phyloP scores from a whole-genome alignment of 30 jellyfish, hydroid and myxozoan species.

The Nemopilema nomurai region DNA sequence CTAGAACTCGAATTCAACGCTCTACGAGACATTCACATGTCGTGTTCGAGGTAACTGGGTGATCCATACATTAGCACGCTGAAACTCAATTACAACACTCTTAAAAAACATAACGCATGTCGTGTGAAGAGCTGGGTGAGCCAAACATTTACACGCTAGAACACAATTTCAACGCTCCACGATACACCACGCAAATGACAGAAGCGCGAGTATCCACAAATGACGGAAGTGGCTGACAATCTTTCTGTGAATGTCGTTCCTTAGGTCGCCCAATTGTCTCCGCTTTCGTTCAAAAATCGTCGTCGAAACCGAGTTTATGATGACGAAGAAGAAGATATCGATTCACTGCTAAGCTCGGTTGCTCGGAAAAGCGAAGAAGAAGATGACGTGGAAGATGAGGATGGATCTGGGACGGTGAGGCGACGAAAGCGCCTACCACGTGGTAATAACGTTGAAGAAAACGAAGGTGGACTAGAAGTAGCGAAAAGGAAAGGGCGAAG shows the following conservation, averaged over 20 bases:
- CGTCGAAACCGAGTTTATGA: slow-evolving; percentile 36
- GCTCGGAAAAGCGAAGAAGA: slow-evolving; percentile 14
- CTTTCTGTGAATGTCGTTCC: background rate
- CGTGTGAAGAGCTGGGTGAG: too few relatives aligned
- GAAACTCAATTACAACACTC: too few relatives aligned
- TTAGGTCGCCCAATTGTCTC: slow-evolving; percentile 40
- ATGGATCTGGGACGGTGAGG: slow-evolving; percentile 4
- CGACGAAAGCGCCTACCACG: slow-evolving; percentile 4
- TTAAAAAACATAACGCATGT: too few relatives aligned
- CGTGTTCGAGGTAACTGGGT: too few relatives aligned
- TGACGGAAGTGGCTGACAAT: background rate
- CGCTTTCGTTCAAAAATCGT: slow-evolving; percentile 41
- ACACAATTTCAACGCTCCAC: too few relatives aligned
- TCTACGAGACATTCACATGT: too few relatives aligned
- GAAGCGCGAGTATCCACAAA: too few relatives aligned
- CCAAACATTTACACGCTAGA: background rate
- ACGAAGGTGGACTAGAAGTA: background rate
- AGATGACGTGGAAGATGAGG: slow-evolving; percentile 30
- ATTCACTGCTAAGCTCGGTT: slow-evolving; percentile 38
- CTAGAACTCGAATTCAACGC: too few relatives aligned
- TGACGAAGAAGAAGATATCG: slow-evolving; percentile 58
- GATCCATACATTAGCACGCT: too few relatives aligned
- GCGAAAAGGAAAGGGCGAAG: slow-evolving; percentile 1
- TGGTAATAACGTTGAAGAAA: slow-evolving; percentile 1
- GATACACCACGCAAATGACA: too few relatives aligned